Conservation (phyloP, 2,888 invertebrate genomes). For the Platycheirus albimanus region DNA sequence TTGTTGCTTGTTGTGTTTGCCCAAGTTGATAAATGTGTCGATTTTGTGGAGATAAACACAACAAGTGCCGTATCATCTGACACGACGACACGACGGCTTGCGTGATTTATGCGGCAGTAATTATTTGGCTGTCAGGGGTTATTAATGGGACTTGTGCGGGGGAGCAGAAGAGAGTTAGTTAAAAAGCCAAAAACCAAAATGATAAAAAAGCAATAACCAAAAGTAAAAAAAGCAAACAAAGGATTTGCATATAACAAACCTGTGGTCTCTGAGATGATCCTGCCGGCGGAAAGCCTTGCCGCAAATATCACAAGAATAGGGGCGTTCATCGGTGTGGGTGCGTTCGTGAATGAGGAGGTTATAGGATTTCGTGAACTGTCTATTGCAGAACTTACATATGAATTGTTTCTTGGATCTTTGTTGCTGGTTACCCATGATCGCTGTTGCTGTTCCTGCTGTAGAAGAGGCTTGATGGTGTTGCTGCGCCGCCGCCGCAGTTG, state of each 20-base stretch:
- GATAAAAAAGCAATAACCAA: constrained; percentile 3
- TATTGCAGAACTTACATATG: constrained; percentile 98
- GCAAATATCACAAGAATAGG: constrained; percentile 98
- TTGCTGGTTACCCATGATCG: constrained; percentile 77
- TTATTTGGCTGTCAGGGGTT: constrained; percentile 69
- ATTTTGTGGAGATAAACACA: constrained; percentile 65
- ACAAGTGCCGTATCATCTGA: constrained; percentile 68
- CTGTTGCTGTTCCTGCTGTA: constrained; percentile 74
- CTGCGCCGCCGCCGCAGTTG: constrained; percentile 23
- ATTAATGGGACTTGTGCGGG: constrained; percentile 64
- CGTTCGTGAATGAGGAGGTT: constrained; percentile 98
- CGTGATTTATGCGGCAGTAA: constrained; percentile 69
- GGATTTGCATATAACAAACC: constrained; percentile 84
- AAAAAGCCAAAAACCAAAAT: constrained; percentile 25
- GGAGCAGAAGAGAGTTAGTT: constrained; percentile 2
- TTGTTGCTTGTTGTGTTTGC: constrained; percentile 67
- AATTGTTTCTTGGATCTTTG: constrained; percentile 97
- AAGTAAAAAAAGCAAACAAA: constrained; percentile 54
- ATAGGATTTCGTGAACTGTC: constrained; percentile 98
- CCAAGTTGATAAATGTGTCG: constrained; percentile 71
- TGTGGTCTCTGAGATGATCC: constrained; percentile 96
- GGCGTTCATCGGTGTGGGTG: constrained; percentile 98
- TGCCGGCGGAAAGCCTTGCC: constrained; percentile 98
- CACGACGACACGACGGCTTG: constrained; percentile 48
- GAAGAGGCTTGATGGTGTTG: constrained; percentile 52